Evolutionary conservation across 2,113 vertebrate genomes (phyloP).

Genomic region (Polypterus senegalus): DNA sequence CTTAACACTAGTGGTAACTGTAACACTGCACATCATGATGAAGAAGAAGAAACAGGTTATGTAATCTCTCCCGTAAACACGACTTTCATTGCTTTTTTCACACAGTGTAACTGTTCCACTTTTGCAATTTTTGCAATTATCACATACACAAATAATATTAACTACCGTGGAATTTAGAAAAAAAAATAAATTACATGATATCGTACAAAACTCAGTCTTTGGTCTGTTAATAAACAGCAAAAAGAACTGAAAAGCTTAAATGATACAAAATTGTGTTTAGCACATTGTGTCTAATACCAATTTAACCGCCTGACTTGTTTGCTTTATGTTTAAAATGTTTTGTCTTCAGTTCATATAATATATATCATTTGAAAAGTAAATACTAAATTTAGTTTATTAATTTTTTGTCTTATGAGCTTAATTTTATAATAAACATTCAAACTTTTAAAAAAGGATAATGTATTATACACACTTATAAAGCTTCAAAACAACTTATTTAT

Average conservation of each 20-base stretch:
- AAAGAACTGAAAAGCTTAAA: neutral
- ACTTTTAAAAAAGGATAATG: slow-evolving; percentile 1
- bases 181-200: neutral
- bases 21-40: too few relatives aligned
- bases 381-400: slow-evolving; percentile 1
- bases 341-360: neutral
- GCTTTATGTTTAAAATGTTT: neutral
- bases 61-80: too few relatives aligned
- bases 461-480: slow-evolving; percentile 8
- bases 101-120: too few relatives aligned
- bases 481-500: slow-evolving; percentile 18
- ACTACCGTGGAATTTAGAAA: too few relatives aligned
- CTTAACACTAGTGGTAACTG: too few relatives aligned
- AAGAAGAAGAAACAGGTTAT: too few relatives aligned
- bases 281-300: neutral
- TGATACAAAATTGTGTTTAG: neutral
- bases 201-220: neutral
- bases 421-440: neutral
- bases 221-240: neutral
- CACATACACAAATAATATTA: too few relatives aligned
- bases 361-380: slow-evolving; percentile 1
- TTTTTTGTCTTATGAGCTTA: slow-evolving; percentile 3
- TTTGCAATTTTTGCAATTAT: too few relatives aligned
- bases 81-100: too few relatives aligned
- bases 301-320: neutral